Conservation (phyloP, 2,113 vertebrate species). For the Spea multiplicata region DNA sequence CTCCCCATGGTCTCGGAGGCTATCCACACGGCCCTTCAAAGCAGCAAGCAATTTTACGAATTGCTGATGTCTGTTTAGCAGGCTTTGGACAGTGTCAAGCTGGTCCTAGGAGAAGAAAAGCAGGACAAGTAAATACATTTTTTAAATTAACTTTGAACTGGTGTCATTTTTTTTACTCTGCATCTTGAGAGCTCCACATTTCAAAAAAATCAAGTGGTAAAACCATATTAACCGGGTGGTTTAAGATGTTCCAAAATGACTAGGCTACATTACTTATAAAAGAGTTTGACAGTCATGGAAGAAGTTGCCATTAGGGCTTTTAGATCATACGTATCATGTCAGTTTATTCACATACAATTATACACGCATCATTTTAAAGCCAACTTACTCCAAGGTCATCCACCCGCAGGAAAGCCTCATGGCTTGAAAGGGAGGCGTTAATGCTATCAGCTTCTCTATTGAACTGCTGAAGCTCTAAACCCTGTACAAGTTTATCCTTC, state of each 20-base stretch:
- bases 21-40: slow-evolving; percentile 67
- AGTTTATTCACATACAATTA: no score
- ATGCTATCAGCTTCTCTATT: slow-evolving; percentile 73
- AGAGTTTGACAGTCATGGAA: no score
- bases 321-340: no score
- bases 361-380: neutral
- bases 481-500: slow-evolving; percentile 64
- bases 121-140: no score
- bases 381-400: slow-evolving; percentile 73
- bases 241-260: no score
- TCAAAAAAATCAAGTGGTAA: no score
- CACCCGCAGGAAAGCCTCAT: slow-evolving; percentile 71
- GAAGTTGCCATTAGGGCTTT: no score
- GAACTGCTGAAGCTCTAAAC: slow-evolving; percentile 74
- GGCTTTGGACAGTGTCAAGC: slow-evolving; percentile 66
- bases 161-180: no score
- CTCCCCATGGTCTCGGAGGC: slow-evolving; percentile 62
- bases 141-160: no score
- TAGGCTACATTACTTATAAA: no score
- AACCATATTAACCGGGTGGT: no score
- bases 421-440: slow-evolving; percentile 71
- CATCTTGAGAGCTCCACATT: no score
- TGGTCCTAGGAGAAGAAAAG: slow-evolving; percentile 67
- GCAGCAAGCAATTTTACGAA: slow-evolving; percentile 67
- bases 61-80: slow-evolving; percentile 76